A percentile compares a stretch with the other conserved stretches of the same genome.
Conservation (phyloP, 1,140 invertebrate genomes). For the silkworm (Bombyx mori) region ASM3026992v2 NC_085114.1:15955001-15955500, state of each 20-base stretch:
- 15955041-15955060: conserved; percentile 36
- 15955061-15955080: conserved; percentile 24
- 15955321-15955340: neutral
- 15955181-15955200: conserved; percentile 16
- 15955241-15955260: neutral
- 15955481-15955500: conserved; percentile 14
- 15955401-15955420: conserved; percentile 9
- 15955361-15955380: conserved; percentile 1
- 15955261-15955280: conserved; percentile 28
- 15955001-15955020: conserved; percentile 33
- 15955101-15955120: conserved; percentile 24
- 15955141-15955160: conserved; percentile 14
- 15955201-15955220: conserved; percentile 4
- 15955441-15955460: conserved; percentile 3
- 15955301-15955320: conserved; percentile 2
- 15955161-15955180: conserved; percentile 16
- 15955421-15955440: neutral
- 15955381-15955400: conserved; percentile 2
- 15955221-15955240: neutral
- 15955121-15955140: conserved; percentile 17
- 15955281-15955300: conserved; percentile 24
- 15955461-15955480: conserved; percentile 20
- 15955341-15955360: neutral
- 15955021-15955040: conserved; percentile 34
- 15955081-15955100: conserved; percentile 31